These are phyloP conservation scores for Hirtodrosophila duncani DNA, from an alignment of 2,888 invertebrate species.

Conservation along the genomic window DNA sequence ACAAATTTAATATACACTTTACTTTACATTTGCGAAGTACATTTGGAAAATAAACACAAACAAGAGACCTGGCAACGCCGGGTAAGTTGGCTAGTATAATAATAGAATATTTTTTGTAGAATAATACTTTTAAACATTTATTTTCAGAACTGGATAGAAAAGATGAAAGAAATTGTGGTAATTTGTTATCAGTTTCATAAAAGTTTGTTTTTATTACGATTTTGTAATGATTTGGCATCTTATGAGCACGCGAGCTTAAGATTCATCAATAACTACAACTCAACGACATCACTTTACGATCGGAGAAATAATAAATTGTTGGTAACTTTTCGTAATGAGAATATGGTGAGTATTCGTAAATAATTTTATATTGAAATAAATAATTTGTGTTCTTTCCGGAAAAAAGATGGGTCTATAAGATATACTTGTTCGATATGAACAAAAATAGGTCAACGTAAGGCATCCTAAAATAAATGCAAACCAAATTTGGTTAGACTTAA, in stretches of 20 bases:
- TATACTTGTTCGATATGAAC: too few species aligned
- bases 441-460: too few species aligned
- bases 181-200: slow-evolving; percentile 86
- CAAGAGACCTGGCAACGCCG: too few species aligned
- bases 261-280: slow-evolving; percentile 86
- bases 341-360: slow-evolving; percentile 80
- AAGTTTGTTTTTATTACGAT: slow-evolving; percentile 84
- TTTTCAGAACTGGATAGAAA: slow-evolving; percentile 81
- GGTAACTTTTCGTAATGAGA: slow-evolving; percentile 87
- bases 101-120: too few species aligned
- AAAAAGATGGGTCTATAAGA: too few species aligned
- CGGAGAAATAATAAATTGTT: slow-evolving; percentile 83
- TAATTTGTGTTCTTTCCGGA: too few species aligned
- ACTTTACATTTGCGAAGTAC: too few species aligned
- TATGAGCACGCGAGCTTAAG: slow-evolving; percentile 83
- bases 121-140: background rate
- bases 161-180: slow-evolving; percentile 83
- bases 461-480: too few species aligned
- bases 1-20: too few species aligned
- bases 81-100: too few species aligned
- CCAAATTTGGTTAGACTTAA: too few species aligned
- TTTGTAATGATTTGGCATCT: slow-evolving; percentile 84
- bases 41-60: too few species aligned
- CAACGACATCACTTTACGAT: slow-evolving; percentile 85
- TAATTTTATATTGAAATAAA: background rate